Conservation (phyloP, 2,888 invertebrate species). For the Cyclophora albipunctata region DNA sequence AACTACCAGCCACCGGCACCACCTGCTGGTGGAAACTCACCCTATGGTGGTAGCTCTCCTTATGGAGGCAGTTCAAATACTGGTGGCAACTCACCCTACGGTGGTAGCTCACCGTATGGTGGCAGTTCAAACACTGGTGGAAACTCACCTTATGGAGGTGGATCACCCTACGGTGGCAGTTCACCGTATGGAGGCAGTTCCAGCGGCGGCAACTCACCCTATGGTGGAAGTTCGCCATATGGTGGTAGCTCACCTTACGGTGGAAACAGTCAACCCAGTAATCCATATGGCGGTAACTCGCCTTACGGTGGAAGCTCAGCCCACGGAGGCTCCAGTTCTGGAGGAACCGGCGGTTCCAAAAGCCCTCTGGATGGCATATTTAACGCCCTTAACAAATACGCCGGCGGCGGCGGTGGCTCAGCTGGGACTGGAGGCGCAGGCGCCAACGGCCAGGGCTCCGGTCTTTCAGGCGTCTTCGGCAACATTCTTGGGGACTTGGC, state of each 20-base stretch:
- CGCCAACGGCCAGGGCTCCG: constrained; percentile 9
- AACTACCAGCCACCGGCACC: constrained; percentile 64
- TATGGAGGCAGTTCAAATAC: constrained; percentile 6
- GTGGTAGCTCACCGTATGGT: constrained; percentile 14
- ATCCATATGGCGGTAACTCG: constrained; percentile 3
- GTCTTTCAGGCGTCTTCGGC: constrained; percentile 56
- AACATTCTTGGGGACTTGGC: constrained; percentile 53
- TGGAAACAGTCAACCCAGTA: constrained; percentile 8
- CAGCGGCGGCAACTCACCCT: constrained; percentile 27
- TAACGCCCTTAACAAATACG: constrained; percentile 45
- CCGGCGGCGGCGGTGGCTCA: constrained; percentile 28
- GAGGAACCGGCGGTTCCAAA: constrained; percentile 24
- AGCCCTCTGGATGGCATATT: constrained; percentile 43
- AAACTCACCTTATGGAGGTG: constrained; percentile 18
- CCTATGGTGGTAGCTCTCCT: constrained; percentile 25
- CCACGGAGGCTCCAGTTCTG: constrained; percentile 25
- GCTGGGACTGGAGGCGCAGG: neutral
- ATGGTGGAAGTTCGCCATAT: constrained; percentile 24
- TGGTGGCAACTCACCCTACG: constrained; percentile 12
- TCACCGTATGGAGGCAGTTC: constrained; percentile 30
- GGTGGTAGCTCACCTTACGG: constrained; percentile 31
- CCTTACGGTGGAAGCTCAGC: constrained; percentile 30
- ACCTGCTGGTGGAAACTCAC: constrained; percentile 34
- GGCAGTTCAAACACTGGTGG: constrained; percentile 20
- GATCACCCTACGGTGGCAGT: constrained; percentile 22